Base-by-base conservation (phyloP, 2,797 vertebrate species). In the Sebastes umbrosus region DNA sequence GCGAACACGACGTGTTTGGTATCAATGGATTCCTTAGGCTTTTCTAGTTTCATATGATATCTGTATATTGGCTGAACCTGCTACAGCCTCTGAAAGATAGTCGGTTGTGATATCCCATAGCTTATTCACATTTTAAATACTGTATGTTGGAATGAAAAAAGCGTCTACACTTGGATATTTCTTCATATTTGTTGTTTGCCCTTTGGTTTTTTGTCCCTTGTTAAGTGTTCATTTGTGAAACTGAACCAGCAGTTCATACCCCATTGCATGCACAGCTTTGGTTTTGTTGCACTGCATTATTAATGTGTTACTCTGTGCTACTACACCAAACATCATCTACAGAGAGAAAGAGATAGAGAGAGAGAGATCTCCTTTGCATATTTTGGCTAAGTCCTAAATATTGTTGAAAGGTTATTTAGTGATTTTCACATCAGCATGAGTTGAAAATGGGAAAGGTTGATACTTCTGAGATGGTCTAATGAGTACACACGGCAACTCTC, bases 391-490 rank as follows among this genome's bases (percentile, higher is more conserved):
- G 46, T 72, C 52, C 74, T 77, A 9, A 84, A 87, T 82, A 64
- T 74, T 73, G 75, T 71, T 69, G 27, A 90, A 89, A 90, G 82
- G 84, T 91, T 89, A 89, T 87, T 88, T 76, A 78, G 87, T 67
- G 75, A 64, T 75, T 84, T 85, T 74, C 36, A 57, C 43, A 57
- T 72, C 72, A 84, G 62, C 43, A 27, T 5, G 50, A 29, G 60
- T 69, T 86, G 54, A 67, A 83, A 86, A 84, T 85, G 66, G 55
- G 64, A 90, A 77, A 71, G 65, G 81, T 36, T 88, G 73, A 79
- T 87, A 89, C 87, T 91, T 86, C 77, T 79, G 36, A 83, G 66
- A 67, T 25, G 65, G 43, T 58, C 75, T 87, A 82, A 85, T 90
- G 73, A 87, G 76, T 67, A 62, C 31, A 69, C 63, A 75, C 24